These are phyloP conservation scores for Montipora capitata DNA, from an alignment of 92 coral and sea anemone species.

Conservation along the genomic window DNA sequence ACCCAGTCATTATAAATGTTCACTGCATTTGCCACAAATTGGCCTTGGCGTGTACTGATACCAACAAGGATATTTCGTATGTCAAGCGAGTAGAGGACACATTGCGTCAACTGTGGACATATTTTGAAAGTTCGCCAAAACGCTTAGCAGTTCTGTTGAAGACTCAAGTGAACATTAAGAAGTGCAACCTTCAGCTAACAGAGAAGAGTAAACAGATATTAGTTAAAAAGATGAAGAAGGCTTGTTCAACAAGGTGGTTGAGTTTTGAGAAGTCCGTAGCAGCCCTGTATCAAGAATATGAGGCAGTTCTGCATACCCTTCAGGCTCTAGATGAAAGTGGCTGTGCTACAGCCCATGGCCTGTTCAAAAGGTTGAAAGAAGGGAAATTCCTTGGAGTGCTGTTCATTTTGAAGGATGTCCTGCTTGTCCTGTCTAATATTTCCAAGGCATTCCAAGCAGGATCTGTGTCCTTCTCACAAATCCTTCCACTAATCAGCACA, in stretches of 20 bases:
- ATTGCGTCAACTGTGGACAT: slow-evolving; percentile 51
- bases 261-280: too few species aligned
- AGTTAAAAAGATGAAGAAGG: slow-evolving; percentile 35
- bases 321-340: slow-evolving; percentile 36
- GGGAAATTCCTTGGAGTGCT: slow-evolving; percentile 54
- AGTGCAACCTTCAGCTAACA: slow-evolving; percentile 22
- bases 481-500: slow-evolving; percentile 50
- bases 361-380: slow-evolving; percentile 27
- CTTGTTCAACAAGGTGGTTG: slow-evolving; percentile 56
- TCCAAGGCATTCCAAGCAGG: slow-evolving; percentile 63
- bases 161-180: slow-evolving; percentile 13
- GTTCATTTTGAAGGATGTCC: slow-evolving; percentile 44
- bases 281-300: too few species aligned
- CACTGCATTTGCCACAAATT: too few species aligned
- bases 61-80: too few species aligned
- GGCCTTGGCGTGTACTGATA: too few species aligned
- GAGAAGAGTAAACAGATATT: slow-evolving; percentile 43
- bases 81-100: slow-evolving; percentile 48
- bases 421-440: slow-evolving; percentile 37
- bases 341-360: slow-evolving; percentile 65
- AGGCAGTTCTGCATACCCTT: slow-evolving; percentile 38
- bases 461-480: slow-evolving; percentile 40
- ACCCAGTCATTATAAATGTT: slow-evolving; percentile 31
- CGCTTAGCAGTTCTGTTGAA: slow-evolving; percentile 36
- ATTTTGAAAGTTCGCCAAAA: slow-evolving; percentile 40